Evolutionary conservation across 2,888 invertebrate species (phyloP).

Genomic region (Branchellion lobata): DNA sequence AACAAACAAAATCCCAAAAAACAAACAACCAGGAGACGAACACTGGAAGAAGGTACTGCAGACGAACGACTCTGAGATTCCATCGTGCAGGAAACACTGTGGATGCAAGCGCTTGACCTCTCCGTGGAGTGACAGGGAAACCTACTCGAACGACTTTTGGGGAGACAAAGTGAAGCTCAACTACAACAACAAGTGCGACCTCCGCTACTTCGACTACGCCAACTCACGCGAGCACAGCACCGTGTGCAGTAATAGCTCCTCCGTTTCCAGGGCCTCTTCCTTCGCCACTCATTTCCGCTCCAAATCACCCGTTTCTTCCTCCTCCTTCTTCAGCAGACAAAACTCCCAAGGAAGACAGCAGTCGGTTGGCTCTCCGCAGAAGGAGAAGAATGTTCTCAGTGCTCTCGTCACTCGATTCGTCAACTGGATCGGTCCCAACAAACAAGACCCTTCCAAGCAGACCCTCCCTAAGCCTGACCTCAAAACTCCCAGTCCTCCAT

Average conservation of each 20-base stretch:
- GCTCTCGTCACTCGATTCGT: slow-evolving; percentile 50
- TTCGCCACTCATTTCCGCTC: slow-evolving; percentile 15
- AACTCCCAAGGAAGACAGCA: slow-evolving; percentile 1
- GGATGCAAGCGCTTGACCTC: background rate
- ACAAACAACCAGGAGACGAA: slow-evolving; percentile 53
- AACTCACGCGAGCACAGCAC: background rate
- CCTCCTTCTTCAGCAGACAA: background rate
- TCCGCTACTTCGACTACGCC: background rate
- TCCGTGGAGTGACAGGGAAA: slow-evolving; percentile 30
- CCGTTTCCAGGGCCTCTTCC: slow-evolving; percentile 33
- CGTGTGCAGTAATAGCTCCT: slow-evolving; percentile 27
- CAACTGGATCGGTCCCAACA: slow-evolving; percentile 49
- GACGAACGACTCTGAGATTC: slow-evolving; percentile 53
- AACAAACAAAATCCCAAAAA: too few species aligned
- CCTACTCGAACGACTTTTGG: background rate
- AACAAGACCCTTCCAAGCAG: slow-evolving; percentile 31
- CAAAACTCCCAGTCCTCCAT: background rate
- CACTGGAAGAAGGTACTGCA: slow-evolving; percentile 57
- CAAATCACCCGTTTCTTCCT: slow-evolving; percentile 5
- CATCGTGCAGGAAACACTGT: slow-evolving; percentile 20
- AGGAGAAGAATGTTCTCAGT: slow-evolving; percentile 49
- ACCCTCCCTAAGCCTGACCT: background rate
- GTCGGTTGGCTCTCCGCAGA: slow-evolving; percentile 17
- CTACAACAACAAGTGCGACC: slow-evolving; percentile 10
- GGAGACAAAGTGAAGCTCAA: background rate